phyloP scores from a whole-genome alignment of 2,888 invertebrate genomes.

The Drosophila atripex region DNA sequence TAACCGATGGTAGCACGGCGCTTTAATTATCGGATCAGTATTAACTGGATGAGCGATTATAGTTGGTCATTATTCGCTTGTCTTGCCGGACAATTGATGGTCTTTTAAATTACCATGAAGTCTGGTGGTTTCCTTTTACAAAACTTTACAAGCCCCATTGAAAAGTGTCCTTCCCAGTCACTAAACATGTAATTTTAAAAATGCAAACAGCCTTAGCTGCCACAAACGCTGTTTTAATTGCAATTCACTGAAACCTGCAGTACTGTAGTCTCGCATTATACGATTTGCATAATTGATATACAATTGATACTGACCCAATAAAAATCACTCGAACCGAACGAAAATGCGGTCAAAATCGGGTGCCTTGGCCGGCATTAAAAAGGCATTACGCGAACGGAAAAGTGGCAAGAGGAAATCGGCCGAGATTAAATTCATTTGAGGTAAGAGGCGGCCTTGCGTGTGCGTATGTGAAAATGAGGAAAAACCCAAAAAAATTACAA shows the following conservation, averaged over 20 bases:
- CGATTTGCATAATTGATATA: conserved; percentile 38
- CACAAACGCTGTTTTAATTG: background rate
- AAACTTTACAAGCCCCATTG: background rate
- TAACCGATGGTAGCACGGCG: conserved; percentile 36
- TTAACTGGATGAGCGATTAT: conserved; percentile 44
- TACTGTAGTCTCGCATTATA: background rate
- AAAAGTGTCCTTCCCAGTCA: background rate
- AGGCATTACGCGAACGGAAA: conserved; percentile 48
- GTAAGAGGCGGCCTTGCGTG: conserved; percentile 35
- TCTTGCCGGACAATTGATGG: background rate
- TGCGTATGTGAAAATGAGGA: conserved; percentile 42
- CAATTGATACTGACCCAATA: conserved; percentile 35
- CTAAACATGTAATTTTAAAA: background rate
- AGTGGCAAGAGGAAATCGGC: conserved; percentile 18
- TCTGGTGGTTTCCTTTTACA: background rate
- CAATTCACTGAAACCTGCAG: background rate
- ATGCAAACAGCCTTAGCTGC: background rate
- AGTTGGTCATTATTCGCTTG: conserved; percentile 10
- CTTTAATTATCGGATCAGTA: conserved; percentile 39
- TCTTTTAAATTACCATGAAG: background rate
- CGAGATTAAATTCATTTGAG: conserved; percentile 42
- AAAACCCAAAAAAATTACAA: conserved; percentile 44
- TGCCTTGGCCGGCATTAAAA: conserved; percentile 70
- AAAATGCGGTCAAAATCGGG: conserved; percentile 7
- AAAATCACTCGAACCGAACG: conserved; percentile 6